Percentiles rank a stretch among this genome's conserved stretches.
phyloP scores from a whole-genome alignment of 2,797 vertebrate species.

The Amphiprion clarkii region DNA sequence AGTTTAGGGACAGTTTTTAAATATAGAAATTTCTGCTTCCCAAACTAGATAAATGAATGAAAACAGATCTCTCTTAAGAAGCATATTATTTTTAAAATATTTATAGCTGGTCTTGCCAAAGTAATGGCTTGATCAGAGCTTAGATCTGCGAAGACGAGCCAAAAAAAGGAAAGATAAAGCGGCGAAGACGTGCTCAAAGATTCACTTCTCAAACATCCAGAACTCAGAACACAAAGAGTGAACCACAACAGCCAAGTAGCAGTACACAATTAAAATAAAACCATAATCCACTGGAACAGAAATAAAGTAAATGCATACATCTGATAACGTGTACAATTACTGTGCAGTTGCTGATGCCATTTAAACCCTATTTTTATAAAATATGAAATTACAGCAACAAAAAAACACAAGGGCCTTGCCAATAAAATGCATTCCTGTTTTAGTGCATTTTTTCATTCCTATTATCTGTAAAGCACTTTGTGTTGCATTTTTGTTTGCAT shows the following conservation, averaged over 20 bases:
- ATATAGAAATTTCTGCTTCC: constrained; percentile 40
- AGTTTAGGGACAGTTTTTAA: constrained; percentile 28
- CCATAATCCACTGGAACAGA: not conserved
- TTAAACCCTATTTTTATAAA: not conserved
- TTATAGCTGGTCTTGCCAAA: constrained; percentile 1
- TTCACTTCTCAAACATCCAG: constrained; percentile 12
- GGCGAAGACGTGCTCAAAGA: constrained; percentile 10
- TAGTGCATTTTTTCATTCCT: no score
- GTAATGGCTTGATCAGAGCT: constrained; percentile 22
- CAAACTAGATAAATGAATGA: constrained; percentile 31
- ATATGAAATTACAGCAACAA: not conserved
- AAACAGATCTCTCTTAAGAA: constrained; percentile 31
- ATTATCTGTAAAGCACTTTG: no score
- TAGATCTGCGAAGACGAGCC: constrained; percentile 27
- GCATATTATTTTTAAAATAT: constrained; percentile 50
- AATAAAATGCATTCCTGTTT: not conserved
- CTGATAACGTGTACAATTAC: not conserved
- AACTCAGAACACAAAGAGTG: not conserved
- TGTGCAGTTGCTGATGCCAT: not conserved
- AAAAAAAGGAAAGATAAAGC: constrained; percentile 39
- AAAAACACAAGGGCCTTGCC: constrained; percentile 10
- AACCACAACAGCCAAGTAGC: not conserved
- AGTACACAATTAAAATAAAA: not conserved
- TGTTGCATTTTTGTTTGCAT: no score
- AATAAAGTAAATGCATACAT: not conserved